phyloP scores from a whole-genome alignment of 2,797 vertebrate genomes.

The Leptodactylus fallax region DNA sequence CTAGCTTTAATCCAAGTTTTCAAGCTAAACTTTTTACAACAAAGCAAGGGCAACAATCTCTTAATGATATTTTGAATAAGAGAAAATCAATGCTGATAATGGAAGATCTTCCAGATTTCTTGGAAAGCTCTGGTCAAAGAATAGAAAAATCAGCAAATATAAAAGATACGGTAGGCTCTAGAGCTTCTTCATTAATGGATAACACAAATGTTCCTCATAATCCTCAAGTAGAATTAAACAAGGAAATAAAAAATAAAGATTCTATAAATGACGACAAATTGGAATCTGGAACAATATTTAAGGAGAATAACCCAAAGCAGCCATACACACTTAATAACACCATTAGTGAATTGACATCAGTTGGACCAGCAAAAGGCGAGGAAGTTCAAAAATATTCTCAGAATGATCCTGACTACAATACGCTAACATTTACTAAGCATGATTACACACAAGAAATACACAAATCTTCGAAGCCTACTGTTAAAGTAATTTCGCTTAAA shows the following conservation, averaged over 20 bases:
- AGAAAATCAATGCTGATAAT: conserved; percentile 60
- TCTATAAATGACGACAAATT: background rate
- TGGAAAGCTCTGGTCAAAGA: conserved; percentile 9
- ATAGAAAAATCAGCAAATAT: conserved; percentile 16
- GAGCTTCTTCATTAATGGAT: background rate
- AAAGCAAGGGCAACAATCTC: conserved; percentile 32
- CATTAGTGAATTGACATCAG: background rate
- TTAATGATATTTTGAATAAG: conserved; percentile 55
- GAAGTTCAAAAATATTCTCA: conserved; percentile 3
- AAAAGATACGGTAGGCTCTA: conserved; percentile 7
- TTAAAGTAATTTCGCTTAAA: background rate
- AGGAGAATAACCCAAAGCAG: background rate
- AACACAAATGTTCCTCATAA: background rate
- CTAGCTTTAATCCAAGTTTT: conserved; percentile 71
- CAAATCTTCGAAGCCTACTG: background rate
- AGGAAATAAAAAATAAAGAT: background rate
- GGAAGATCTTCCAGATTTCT: conserved; percentile 41
- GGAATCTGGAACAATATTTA: background rate
- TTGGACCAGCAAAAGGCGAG: background rate
- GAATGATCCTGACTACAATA: conserved; percentile 26
- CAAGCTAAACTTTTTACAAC: conserved; percentile 64
- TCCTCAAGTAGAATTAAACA: background rate
- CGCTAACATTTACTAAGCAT: background rate
- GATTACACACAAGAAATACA: rapidly evolving
- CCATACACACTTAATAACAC: background rate